These are phyloP conservation scores for Oryctolagus cuniculus DNA, from an alignment of 2,113 vertebrate species.

Conservation along the genomic window mOryCun1.1 NC_091439.1:35893001-35893500, in stretches of 20 bases:
- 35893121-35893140: constrained; percentile 66
- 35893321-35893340: constrained; percentile 85
- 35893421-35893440: constrained; percentile 83
- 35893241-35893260: constrained; percentile 79
- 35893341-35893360: constrained; percentile 76
- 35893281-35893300: constrained; percentile 57
- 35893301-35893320: constrained; percentile 82
- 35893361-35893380: constrained; percentile 63
- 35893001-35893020: constrained; percentile 66
- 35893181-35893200: constrained; percentile 65
- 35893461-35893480: constrained; percentile 94
- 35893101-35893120: constrained; percentile 66
- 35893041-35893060: constrained; percentile 73
- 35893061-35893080: constrained; percentile 74
- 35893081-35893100: constrained; percentile 88
- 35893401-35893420: not conserved
- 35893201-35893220: constrained; percentile 40
- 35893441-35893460: constrained; percentile 95
- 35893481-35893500: constrained; percentile 89
- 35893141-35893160: constrained; percentile 61
- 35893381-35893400: constrained; percentile 44
- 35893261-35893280: constrained; percentile 69
- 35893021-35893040: constrained; percentile 75
- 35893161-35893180: constrained; percentile 76
- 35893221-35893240: constrained; percentile 76